These are phyloP conservation scores for Boulengeromyrus knoepffleri DNA, from an alignment of 2,113 vertebrate genomes.

Conservation along the genomic window DNA sequence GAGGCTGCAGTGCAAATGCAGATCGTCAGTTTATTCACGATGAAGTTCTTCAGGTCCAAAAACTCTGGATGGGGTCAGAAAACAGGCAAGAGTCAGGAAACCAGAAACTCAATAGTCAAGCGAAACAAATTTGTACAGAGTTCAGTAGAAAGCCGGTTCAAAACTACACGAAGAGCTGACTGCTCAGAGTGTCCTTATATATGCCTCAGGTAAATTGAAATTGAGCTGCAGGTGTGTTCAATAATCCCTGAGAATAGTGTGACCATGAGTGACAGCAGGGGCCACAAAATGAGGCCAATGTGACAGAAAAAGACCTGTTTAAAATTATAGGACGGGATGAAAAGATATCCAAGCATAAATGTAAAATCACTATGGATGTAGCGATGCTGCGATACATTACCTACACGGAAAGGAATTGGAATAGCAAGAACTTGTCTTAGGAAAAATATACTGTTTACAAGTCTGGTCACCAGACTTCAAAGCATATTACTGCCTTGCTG, in stretches of 20 bases:
- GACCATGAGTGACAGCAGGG: background rate
- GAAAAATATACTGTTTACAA: background rate
- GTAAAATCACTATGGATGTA: background rate
- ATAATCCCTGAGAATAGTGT: background rate
- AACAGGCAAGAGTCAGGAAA: background rate
- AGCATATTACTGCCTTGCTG: background rate
- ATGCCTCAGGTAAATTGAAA: background rate
- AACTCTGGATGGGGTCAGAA: background rate
- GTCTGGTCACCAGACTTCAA: background rate
- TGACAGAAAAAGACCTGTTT: background rate
- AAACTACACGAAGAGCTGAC: background rate
- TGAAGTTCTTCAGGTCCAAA: background rate
- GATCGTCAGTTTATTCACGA: background rate
- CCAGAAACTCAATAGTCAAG: background rate
- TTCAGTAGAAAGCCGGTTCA: background rate
- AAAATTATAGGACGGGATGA: background rate
- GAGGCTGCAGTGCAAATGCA: background rate
- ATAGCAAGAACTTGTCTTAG: background rate
- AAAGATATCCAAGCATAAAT: background rate
- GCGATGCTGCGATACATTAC: background rate
- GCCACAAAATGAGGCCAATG: background rate
- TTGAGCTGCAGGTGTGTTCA: background rate
- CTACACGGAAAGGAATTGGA: background rate
- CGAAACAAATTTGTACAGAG: background rate
- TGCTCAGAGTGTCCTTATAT: background rate